Evolutionary conservation across 1,140 invertebrate genomes (phyloP), one percentile per base, ranked within the genome.

Genomic region (Oedothorax gibbosus): DNA sequence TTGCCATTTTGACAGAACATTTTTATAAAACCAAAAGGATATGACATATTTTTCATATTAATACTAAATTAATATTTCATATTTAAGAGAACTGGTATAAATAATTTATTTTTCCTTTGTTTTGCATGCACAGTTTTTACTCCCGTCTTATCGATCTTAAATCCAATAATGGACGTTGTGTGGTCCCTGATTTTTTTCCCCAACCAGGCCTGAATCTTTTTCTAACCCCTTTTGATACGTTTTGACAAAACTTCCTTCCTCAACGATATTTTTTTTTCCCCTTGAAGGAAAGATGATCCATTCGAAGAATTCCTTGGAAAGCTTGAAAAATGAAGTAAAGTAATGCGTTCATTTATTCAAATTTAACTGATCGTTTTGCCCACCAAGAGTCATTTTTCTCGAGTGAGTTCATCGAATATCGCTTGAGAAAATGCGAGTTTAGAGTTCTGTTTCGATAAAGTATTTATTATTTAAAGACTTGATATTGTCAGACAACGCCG

Each of bases 151-250:
- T 77, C 75, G 75, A 77, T 77, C 75, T 50, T 62, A 62, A 77
- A 77, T 77, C 75, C 75, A 77, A 77, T 77, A 77, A 77, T 77
- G 75, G 75, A 57, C 15, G 57, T 51, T 53, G 57, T 35, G 35
- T 65, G 75, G 75, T 65, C 21, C 21, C 15, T 15, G 35, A 62
- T 14, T 62, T 51, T 77, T 56, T 57, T 75, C 10, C 75, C 20
- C 15, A 14, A 64, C n/a, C 6, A 77, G 75, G 49, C 50, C 9
- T 11, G 50, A n/a, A 18, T 12, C 68, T 49, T 50, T 51, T 50
- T 69, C 66, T 21, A 51, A 35, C 51, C 49, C 66, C 66, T 69
- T 51, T 53, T 71, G 50, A 49, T 71, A 71, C 51, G 21, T 71
- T 53, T 12, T 71, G 69, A 35, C 35, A 35, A 35, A 35, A 35